phyloP scores from a whole-genome alignment of 2,113 vertebrate genomes.

The Ranitomeya imitator region DNA sequence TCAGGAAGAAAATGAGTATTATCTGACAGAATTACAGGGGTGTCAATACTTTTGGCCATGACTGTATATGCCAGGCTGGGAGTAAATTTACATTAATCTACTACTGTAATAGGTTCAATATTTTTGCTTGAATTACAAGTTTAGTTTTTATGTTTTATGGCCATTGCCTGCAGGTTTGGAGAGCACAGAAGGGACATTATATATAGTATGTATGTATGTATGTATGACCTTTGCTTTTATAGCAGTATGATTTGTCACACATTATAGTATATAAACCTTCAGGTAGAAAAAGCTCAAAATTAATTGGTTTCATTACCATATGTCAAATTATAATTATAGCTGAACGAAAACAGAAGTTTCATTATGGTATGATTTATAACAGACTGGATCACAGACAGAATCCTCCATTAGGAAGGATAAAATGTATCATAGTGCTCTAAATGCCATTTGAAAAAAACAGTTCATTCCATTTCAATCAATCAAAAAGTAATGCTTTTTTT shows the following conservation, averaged over 20 bases:
- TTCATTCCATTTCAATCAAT: not conserved
- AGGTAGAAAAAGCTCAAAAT: not conserved
- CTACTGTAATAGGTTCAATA: not conserved
- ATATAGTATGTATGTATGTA: not conserved
- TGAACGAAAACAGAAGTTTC: constrained; percentile 8
- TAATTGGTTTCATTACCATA: constrained; percentile 21
- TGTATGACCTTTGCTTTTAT: constrained; percentile 9
- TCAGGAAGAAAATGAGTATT: too few species aligned
- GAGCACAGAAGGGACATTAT: not conserved
- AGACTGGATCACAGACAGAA: constrained; percentile 3
- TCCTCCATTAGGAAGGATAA: not conserved
- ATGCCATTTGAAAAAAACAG: not conserved
- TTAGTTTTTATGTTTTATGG: not conserved
- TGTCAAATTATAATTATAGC: constrained; percentile 32
- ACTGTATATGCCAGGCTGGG: not conserved
- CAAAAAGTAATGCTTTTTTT: not conserved
- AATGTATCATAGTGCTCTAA: not conserved
- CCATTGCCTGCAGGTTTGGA: not conserved
- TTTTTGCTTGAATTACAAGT: not conserved
- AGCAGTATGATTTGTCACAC: not conserved
- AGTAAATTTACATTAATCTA: not conserved
- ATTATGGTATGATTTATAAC: constrained; percentile 21
- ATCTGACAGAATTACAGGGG: too few species aligned
- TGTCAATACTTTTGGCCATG: too few species aligned
- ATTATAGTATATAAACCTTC: not conserved